Base-by-base conservation (phyloP, 2,113 vertebrate genomes). In the Hemibagrus wyckioides region DNA sequence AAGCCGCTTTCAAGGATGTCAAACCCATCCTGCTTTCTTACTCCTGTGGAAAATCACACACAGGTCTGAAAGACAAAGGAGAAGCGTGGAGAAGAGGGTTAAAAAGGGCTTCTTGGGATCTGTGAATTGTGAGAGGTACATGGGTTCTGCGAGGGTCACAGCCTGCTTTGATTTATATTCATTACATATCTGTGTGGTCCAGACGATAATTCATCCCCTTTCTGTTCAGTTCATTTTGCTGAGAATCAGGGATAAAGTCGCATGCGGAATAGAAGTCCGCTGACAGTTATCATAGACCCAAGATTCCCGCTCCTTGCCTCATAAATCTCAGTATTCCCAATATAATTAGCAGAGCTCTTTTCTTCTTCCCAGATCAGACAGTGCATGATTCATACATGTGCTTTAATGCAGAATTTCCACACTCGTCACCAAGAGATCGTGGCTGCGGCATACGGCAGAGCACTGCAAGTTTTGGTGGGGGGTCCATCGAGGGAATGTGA, bases 341-440 rank as follows among this genome's bases (percentile, higher is more conserved):
- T 89, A 80, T 91, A 91, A 93, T 92, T 93, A 94, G 85, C 67
- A 48, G 80, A 67, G 48, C 71, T 87, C 90, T 91, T 94, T 94
- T 84, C 83, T 94, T 90, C 79, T 91, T 93, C 91, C 89, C 77
- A 48, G 39, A 92, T 87, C 92, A 79, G 87, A 52, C 84, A 86
- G 83, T 76, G 87, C 91, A 89, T 95, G 93, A 93, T 93, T 94
- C 94, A 95, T 87, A 61, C 83, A 71, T 75, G 82, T 84, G 73
- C 90, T 82, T 83, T 91, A 93, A 90, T 84, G 86, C 80, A 90
- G 85, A 11, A 75, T 84, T 92, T 91, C 87, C 90, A 82, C 90
- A 85, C 85, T 57, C 89, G 48, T 86, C 85, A 77, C 85, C 85
- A 77, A 85, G 92, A 93, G 92, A 90, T 92, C 89, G 90, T 93